Conservation (phyloP, 2,113 vertebrate genomes). For the Crocuta crocuta region DNA sequence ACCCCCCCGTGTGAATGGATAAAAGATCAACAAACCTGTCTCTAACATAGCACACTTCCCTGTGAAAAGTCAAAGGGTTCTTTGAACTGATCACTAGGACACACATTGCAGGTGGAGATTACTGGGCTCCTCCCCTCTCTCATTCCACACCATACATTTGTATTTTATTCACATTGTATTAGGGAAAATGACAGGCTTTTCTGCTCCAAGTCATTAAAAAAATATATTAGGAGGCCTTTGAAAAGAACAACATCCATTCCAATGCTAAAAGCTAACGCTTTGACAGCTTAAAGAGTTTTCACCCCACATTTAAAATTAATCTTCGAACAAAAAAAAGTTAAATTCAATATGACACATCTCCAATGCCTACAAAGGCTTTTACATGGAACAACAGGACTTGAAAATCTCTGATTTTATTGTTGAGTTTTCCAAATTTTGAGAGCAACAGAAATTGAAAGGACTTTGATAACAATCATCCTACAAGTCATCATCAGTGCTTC, state of each 20-base stretch:
- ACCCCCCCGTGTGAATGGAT: conserved; percentile 24
- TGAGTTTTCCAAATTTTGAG: not conserved
- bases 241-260: conserved; percentile 61
- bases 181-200: conserved; percentile 52
- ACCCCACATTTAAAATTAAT: conserved; percentile 60
- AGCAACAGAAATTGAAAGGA: not conserved
- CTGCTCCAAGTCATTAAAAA: conserved; percentile 33
- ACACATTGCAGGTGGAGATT: not conserved
- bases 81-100: not conserved
- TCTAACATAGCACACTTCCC: not conserved
- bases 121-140: not conserved
- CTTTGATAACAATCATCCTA: not conserved
- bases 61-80: not conserved
- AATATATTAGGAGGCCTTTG: conserved; percentile 61
- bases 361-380: conserved; percentile 38
- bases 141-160: not conserved
- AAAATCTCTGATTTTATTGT: conserved; percentile 29
- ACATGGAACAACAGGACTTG: not conserved
- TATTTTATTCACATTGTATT: conserved; percentile 33
- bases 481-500: not conserved
- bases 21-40: conserved; percentile 64
- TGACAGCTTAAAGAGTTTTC: conserved; percentile 60
- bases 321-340: conserved; percentile 53
- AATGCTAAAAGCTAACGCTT: conserved; percentile 57
- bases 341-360: conserved; percentile 34